A percentile compares a stretch with the other conserved stretches of the same genome.
phyloP scores from a whole-genome alignment of 2,888 invertebrate species.

The Andricus quercusramuli region DNA sequence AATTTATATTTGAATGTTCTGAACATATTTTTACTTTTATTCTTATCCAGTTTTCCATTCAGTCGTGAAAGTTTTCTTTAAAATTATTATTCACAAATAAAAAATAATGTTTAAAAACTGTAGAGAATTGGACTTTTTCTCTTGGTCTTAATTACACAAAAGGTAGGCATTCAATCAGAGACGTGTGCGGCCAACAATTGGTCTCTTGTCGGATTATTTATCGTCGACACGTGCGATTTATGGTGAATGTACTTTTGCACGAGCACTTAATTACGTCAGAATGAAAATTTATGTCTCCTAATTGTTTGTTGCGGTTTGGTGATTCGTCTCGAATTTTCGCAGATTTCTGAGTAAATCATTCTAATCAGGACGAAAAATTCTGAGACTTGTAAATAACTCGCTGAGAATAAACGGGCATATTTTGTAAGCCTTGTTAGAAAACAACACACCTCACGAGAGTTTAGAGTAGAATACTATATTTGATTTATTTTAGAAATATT shows the following conservation, averaged over 20 bases:
- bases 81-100: too few species aligned
- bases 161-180: not conserved
- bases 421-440: not conserved
- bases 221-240: conserved; percentile 24
- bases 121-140: too few species aligned
- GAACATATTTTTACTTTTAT: too few species aligned
- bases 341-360: conserved; percentile 10
- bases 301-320: conserved; percentile 5
- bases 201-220: conserved; percentile 24
- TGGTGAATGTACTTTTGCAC: conserved; percentile 22
- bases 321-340: conserved; percentile 1
- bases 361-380: not conserved
- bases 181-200: conserved; percentile 6
- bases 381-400: not conserved
- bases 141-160: not conserved
- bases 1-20: too few species aligned
- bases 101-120: too few species aligned
- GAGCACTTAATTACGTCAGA: conserved; percentile 26
- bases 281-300: conserved; percentile 18
- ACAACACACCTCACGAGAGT: too few species aligned
- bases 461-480: too few species aligned
- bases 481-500: not conserved
- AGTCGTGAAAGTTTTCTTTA: rapidly evolving
- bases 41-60: too few species aligned
- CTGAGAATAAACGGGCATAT: not conserved